These are phyloP conservation scores for Brachypterus glaber DNA, from an alignment of 2,888 invertebrate genomes.

Conservation along the genomic window DNA sequence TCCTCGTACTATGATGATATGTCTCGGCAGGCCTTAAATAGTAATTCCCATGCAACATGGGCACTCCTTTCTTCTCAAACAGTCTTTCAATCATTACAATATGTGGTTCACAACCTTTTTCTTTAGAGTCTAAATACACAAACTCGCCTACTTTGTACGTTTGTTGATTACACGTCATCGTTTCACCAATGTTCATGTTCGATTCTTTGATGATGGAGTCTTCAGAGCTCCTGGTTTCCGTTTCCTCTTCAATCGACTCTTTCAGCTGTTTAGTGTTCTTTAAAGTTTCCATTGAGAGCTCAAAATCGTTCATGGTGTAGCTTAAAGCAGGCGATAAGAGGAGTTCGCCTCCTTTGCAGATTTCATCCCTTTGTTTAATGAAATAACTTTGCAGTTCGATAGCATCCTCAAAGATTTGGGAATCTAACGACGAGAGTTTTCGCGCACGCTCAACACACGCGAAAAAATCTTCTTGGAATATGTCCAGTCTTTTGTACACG, in stretches of 20 bases:
- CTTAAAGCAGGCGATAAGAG: slow-evolving; percentile 80
- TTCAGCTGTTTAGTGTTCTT: slow-evolving; percentile 67
- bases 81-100: slow-evolving; percentile 59
- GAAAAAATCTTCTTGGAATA: slow-evolving; percentile 95
- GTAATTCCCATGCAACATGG: slow-evolving; percentile 86
- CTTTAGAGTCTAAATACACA: slow-evolving; percentile 71
- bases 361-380: slow-evolving; percentile 61
- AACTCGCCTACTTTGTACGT: slow-evolving; percentile 78
- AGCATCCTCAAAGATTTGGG: slow-evolving; percentile 86
- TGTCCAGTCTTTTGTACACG: slow-evolving; percentile 84
- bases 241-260: slow-evolving; percentile 71
- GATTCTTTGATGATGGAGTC: slow-evolving; percentile 35
- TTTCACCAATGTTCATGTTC: slow-evolving; percentile 22
- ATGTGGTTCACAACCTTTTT: slow-evolving; percentile 59
- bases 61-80: slow-evolving; percentile 72
- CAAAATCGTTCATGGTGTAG: slow-evolving; percentile 68
- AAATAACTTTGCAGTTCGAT: slow-evolving; percentile 88
- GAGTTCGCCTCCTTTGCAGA: slow-evolving; percentile 67
- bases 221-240: slow-evolving; percentile 47
- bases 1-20: slow-evolving; percentile 87
- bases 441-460: slow-evolving; percentile 85
- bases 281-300: slow-evolving; percentile 63
- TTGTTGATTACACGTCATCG: slow-evolving; percentile 66
- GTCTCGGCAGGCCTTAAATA: slow-evolving; percentile 92
- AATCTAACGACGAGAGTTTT: slow-evolving; percentile 79